Base-by-base conservation (phyloP, 2,797 vertebrate species). In the Sebastes steindachneri region DNA sequence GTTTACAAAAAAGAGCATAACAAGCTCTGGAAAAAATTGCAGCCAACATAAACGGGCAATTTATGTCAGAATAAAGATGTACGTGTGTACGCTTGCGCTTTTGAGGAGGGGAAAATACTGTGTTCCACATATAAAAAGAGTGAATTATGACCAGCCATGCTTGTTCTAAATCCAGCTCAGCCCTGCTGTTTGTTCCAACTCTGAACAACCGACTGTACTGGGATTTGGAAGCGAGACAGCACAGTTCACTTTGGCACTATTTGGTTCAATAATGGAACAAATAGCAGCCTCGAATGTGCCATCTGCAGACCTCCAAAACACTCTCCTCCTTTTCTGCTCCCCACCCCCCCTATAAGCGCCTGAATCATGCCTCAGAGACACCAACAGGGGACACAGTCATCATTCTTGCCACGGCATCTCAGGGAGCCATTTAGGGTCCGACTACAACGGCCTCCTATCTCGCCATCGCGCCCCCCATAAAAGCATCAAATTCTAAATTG, bases 361-460 rank as follows among this genome's bases (percentile, higher is more conserved):
- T 93, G 92, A 93, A 92, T 93, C 89, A 89, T 82, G 89, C 90
- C 91, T 88, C 77, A 67, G 79, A 95, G 89, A 92, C 89, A 83
- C 86, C 85, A 81, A 90, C 89, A 89, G 89, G 89, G 90, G 92
- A 93, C 90, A 90, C 82, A 91, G 91, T 93, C 91, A 92, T 92
- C 91, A 89, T 62, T 91, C 93, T 89, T 80, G 80, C 91, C 91
- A 74, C 82, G 25, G 54, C 77, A 80, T 91, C 89, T 93, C 88
- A 78, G 91, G 89, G 91, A 93, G 79, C 87, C 92, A 93, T 95
- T 95, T 93, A 93, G 86, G 84, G 77, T 62, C 73, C 63, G 64
- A 82, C 86, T 51, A 93, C 93, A 93, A 94, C 74, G 79, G 79
- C 85, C 91, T 79, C 89, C 91, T 93, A 92, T 93, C 91, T 93